Conservation (phyloP, 2,797 vertebrate species). For the Sardinella longiceps region DNA sequence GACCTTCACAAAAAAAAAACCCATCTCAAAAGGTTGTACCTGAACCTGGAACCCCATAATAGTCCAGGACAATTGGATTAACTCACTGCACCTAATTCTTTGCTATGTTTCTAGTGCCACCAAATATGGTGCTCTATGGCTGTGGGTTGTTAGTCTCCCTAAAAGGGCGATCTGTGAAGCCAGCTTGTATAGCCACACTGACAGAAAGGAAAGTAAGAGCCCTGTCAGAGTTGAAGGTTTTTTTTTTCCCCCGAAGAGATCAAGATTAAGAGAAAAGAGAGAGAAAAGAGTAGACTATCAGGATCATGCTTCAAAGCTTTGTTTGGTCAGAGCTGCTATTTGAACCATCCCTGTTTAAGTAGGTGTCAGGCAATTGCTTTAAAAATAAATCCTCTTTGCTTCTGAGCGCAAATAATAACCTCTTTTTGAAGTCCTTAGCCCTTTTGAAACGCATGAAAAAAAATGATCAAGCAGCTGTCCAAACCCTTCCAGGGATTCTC, state of each 20-base stretch:
- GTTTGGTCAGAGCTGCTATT: conserved; percentile 4
- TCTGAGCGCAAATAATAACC: neutral
- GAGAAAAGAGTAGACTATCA: neutral
- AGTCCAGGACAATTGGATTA: neutral
- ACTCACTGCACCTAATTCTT: neutral
- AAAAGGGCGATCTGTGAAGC: neutral
- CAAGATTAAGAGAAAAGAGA: conserved; percentile 15
- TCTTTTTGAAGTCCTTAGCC: conserved; percentile 5
- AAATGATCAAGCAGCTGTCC: conserved; percentile 14
- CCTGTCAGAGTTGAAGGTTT: neutral
- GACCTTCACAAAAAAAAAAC: conserved; percentile 15
- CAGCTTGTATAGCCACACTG: neutral
- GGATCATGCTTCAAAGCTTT: conserved; percentile 18
- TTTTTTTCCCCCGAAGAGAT: neutral
- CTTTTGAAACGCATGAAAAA: neutral
- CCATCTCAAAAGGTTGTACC: neutral
- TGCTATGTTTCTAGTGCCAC: conserved; percentile 27
- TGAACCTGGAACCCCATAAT: neutral
- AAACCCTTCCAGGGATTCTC: conserved; percentile 17
- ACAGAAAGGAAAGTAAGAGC: neutral
- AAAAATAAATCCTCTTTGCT: conserved; percentile 14
- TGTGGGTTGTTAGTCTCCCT: neutral
- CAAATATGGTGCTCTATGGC: conserved; percentile 37
- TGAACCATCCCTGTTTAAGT: neutral
- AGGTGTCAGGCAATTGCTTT: conserved; percentile 20